These are phyloP conservation scores for Caenorhabditis remanei DNA, from an alignment of 1,140 invertebrate genomes.

Conservation along the genomic window DNA sequence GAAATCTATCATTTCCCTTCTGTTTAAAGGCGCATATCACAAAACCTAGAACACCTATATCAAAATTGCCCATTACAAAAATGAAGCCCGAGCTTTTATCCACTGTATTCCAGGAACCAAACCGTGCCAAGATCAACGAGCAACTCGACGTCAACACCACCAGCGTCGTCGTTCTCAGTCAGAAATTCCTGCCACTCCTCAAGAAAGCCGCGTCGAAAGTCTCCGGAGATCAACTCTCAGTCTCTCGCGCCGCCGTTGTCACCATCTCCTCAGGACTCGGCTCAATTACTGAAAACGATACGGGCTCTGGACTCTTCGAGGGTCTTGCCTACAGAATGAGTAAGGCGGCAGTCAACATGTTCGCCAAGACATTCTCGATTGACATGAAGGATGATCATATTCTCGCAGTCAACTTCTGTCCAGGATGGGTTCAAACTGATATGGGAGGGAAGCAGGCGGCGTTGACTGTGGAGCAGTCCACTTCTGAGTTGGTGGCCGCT, in stretches of 20 bases:
- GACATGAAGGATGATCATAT: conserved; percentile 50
- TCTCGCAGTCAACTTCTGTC: conserved; percentile 21
- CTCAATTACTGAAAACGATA: conserved; percentile 2
- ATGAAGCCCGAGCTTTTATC: neutral
- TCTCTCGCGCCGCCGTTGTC: conserved; percentile 21
- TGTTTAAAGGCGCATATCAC: too few relatives aligned
- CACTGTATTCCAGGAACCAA: conserved; percentile 6
- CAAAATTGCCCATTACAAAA: too few relatives aligned
- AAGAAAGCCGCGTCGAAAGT: conserved; percentile 82
- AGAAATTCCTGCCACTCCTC: conserved; percentile 84
- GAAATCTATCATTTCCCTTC: too few relatives aligned
- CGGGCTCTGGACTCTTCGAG: neutral
- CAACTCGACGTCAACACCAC: conserved; percentile 56
- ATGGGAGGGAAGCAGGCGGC: conserved; percentile 59
- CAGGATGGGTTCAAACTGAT: conserved; percentile 61
- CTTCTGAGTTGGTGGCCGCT: neutral
- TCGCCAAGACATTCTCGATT: conserved; percentile 32
- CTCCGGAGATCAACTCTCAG: neutral
- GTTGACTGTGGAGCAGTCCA: conserved; percentile 43
- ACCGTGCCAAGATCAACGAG: conserved; percentile 34
- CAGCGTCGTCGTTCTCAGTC: conserved; percentile 49
- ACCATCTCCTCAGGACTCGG: conserved; percentile 47
- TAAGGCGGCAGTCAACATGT: conserved; percentile 59
- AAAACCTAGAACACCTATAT: too few relatives aligned
- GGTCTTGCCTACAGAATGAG: conserved; percentile 57